phyloP scores from a whole-genome alignment of 2,888 invertebrate genomes.

The Byasa hedistus region DNA sequence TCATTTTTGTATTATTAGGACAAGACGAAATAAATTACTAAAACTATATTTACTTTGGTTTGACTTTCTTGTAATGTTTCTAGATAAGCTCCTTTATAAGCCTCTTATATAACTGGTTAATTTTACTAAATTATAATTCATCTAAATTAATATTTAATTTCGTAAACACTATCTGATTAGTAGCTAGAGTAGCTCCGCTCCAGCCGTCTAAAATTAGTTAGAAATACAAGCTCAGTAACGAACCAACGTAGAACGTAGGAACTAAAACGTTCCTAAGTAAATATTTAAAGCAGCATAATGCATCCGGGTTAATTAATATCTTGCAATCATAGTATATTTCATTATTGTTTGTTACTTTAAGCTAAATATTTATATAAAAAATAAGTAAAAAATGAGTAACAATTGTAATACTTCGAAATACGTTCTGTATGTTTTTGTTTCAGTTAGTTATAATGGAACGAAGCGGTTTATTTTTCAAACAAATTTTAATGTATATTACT shows the following conservation, averaged over 20 bases:
- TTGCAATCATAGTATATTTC: not conserved
- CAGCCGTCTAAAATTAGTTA: slow-evolving; percentile 14
- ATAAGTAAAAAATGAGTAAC: not conserved
- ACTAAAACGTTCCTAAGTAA: not conserved
- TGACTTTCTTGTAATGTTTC: too few species aligned
- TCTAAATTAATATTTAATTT: not conserved
- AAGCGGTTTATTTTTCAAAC: too few species aligned
- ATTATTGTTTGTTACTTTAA: not conserved
- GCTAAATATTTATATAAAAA: not conserved
- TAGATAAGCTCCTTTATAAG: not conserved
- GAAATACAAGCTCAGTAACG: slow-evolving; percentile 11
- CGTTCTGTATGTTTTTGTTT: too few species aligned
- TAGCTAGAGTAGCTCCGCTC: slow-evolving; percentile 11
- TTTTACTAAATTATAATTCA: not conserved
- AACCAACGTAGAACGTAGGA: slow-evolving; percentile 11
- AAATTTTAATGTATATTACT: too few species aligned
- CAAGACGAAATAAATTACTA: too few species aligned
- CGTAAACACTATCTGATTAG: slow-evolving; percentile 2
- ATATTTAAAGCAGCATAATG: slow-evolving; percentile 2
- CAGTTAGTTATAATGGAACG: too few species aligned
- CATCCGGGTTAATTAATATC: not conserved
- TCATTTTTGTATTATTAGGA: too few species aligned
- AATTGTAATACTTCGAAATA: not conserved
- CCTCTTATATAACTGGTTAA: not conserved
- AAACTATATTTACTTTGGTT: too few species aligned